A percentile compares a stretch with the other conserved stretches of the same genome.
These are phyloP conservation scores for Bos indicus DNA, from an alignment of 2,113 vertebrate genomes.

Conservation along the genomic window DNA sequence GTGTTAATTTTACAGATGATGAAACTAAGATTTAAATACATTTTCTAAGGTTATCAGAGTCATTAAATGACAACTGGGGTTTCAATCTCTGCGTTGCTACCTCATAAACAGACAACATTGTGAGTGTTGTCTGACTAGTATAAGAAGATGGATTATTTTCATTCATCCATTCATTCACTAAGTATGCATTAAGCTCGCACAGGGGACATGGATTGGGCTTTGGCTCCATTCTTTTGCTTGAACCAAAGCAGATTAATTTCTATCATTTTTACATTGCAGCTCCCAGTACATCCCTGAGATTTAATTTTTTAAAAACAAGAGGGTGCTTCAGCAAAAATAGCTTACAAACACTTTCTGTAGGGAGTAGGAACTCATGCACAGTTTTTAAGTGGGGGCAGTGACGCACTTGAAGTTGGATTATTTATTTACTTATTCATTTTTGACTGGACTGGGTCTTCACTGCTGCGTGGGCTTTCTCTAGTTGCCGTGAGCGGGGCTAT, in stretches of 20 bases:
- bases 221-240: not conserved
- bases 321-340: not conserved
- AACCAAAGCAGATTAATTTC: not conserved
- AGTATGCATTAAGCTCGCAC: not conserved
- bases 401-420: not conserved
- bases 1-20: conserved; percentile 12
- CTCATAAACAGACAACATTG: not conserved
- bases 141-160: not conserved
- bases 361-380: not conserved
- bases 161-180: not conserved
- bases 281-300: not conserved
- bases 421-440: not conserved
- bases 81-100: not conserved
- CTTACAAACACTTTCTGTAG: not conserved
- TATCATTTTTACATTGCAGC: not conserved
- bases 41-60: not conserved
- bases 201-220: not conserved
- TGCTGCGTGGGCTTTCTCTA: not conserved
- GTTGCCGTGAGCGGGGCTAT: not conserved
- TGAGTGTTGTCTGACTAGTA: not conserved
- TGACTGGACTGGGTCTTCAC: not conserved
- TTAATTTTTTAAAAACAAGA: not conserved
- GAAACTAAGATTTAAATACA: conserved; percentile 2
- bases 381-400: not conserved
- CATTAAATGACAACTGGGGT: not conserved